Evolutionary conservation across 1,140 invertebrate species (phyloP), one percentile per base, ranked within the genome.

Genomic region (Nephotettix cincticeps): DNA sequence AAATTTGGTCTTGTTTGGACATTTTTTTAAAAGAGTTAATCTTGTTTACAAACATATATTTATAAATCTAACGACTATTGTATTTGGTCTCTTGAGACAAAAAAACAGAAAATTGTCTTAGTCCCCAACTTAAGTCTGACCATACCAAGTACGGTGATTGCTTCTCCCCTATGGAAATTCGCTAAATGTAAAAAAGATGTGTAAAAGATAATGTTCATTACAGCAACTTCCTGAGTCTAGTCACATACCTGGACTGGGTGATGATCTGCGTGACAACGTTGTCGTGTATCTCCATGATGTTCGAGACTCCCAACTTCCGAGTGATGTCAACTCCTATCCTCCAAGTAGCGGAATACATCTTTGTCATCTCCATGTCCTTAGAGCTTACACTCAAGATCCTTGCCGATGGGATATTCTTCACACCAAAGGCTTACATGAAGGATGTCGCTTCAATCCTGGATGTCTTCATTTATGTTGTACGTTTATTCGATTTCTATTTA

Each of bases 211-310:
- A n/a, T n/a, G n/a, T n/a, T 73, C 71, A 77, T 86, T 88, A 69
- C 81, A 98, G 97, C 78, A 98, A 98, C 81, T 93, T 99, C 75
- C 83, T 99, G 6, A 97, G 98, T 0, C 84, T 99, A 25, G 97
- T 99, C 3, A 98, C 97, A 0, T 99, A 99, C 80, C 83, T 99
- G 76, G 98, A 99, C 80, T 99, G 98, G 98, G 90, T 98, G 0
- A 99, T 99, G 97, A 99, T 99, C 73, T 91, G 95, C 77, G 93
- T 98, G 13, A 99, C 98, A 0, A 98, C 97, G 0, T 81, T 99
- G 0, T 99, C 96, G 0, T 99, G 97, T 79, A 89, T 97, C 68
- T 99, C 96, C 0, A 99, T 99, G 97, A 97, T 99, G 91, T 96
- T 99, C 79, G 98, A 99, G 84, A 98, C 94, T 0, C 95, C 96